Evolutionary conservation across 2,888 invertebrate species (phyloP).

Genomic region (Scrobipalpa atriplicella): DNA sequence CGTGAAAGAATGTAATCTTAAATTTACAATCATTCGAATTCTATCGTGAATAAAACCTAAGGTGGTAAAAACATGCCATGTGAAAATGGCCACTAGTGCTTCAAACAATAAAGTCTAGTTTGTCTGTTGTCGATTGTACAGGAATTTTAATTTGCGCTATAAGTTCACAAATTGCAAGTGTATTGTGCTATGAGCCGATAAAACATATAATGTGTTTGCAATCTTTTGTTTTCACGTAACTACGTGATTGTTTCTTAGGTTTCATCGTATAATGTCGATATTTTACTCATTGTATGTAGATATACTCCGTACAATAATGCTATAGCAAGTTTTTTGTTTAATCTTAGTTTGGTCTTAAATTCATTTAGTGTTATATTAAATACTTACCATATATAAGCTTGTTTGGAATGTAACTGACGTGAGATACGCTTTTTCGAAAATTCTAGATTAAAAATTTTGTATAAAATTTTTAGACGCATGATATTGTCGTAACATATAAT

Average conservation of each 20-base stretch:
- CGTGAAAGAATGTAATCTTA: background rate
- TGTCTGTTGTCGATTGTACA: background rate
- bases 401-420: too few relatives aligned
- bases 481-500: too few relatives aligned
- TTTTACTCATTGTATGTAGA: constrained; percentile 7
- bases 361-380: too few relatives aligned
- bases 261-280: constrained; percentile 16
- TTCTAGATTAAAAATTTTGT: too few relatives aligned
- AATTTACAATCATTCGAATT: background rate
- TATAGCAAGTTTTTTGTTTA: background rate
- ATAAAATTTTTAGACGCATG: too few relatives aligned
- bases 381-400: too few relatives aligned
- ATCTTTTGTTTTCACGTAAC: constrained; percentile 22
- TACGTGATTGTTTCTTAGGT: constrained; percentile 21
- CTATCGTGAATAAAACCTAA: background rate
- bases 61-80: background rate
- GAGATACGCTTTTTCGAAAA: too few relatives aligned
- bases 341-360: too few relatives aligned
- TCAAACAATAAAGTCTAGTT: background rate
- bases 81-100: background rate
- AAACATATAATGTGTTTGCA: constrained; percentile 16
- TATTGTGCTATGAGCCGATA: constrained; percentile 15
- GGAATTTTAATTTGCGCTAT: constrained; percentile 14
- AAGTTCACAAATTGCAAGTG: constrained; percentile 7
- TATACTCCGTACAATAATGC: background rate